These are phyloP conservation scores for Boloria selene DNA, from an alignment of 2,888 invertebrate genomes.

Conservation along the genomic window DNA sequence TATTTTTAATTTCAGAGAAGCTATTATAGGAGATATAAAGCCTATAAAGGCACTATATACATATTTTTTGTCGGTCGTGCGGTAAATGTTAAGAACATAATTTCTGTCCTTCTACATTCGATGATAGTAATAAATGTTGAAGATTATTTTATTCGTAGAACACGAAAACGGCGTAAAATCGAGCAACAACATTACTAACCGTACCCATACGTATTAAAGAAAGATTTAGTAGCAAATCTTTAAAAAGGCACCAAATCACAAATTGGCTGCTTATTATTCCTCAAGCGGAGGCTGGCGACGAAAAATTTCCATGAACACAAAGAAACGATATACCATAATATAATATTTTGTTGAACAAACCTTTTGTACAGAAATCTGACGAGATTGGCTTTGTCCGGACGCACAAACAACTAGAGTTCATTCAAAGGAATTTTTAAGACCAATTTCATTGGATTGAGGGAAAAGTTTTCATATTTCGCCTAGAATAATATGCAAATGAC, in stretches of 20 bases:
- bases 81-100: no score
- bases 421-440: conserved; percentile 58
- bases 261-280: conserved; percentile 56
- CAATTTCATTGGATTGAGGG: conserved; percentile 39
- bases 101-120: no score
- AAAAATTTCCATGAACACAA: conserved; percentile 67
- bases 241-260: conserved; percentile 48
- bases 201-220: conserved; percentile 4
- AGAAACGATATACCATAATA: conserved; percentile 55
- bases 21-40: no score
- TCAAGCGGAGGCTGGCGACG: conserved; percentile 48
- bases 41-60: no score
- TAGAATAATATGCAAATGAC: conserved; percentile 28
- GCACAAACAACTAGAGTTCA: conserved; percentile 65
- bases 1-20: no score
- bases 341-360: conserved; percentile 66
- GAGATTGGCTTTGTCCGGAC: conserved; percentile 70
- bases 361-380: conserved; percentile 69
- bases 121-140: no score
- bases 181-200: no score
- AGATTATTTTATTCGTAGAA: no score
- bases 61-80: no score
- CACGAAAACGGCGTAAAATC: no score
- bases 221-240: conserved; percentile 41
- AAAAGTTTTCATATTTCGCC: conserved; percentile 36